Evolutionary conservation across 2,797 vertebrate genomes (phyloP), one percentile per base, ranked within the genome.

Genomic region (Aotus griseimembra): DNA sequence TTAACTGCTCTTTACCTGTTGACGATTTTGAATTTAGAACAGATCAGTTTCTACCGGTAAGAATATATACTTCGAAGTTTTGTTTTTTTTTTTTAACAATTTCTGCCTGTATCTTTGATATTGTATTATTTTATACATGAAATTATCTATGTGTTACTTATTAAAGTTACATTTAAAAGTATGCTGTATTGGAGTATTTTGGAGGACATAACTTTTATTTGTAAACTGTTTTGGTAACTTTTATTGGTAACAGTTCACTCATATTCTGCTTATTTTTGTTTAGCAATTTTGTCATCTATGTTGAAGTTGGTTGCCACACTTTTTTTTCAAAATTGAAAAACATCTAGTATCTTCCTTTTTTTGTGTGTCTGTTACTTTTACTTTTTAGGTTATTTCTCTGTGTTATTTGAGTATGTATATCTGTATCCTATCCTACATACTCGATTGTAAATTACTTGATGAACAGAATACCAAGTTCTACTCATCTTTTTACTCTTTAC

Each of bases 11-110:
- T 97, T 98, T 98, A 99, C 99, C 99, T 90, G 99, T 99, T 76
- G 99, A 99, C 98, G 99, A 99, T 98, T 99, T 99, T 88, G 99
- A 99, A 97, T 99, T 99, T 98, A 99, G 99, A 98, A 99, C 99
- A 28, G 99, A 99, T 87, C 99, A 99, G 30, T 99, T 99, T 98
- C 98, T 99, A 87, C 99, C 99, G 61, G 99, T 99, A 98, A 99
- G 99, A 97, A 52, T 76, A 84, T 96, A 97, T 87, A 44, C 96
- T 70, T 97, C 17, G 26, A 88, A 7, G 8, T 75, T 4, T 67
- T 36, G 36, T 36, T 92, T 90, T 75, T 26, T 90, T 22, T 39
- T 55, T 55, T 9, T 15, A 39, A 83, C 2, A 72, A 36, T 95
- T 97, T 91, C 15, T 96, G 24, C 28, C 67, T 90, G 50, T 55